phyloP scores from a whole-genome alignment of 1,140 invertebrate species.

The Euura lappo region DNA sequence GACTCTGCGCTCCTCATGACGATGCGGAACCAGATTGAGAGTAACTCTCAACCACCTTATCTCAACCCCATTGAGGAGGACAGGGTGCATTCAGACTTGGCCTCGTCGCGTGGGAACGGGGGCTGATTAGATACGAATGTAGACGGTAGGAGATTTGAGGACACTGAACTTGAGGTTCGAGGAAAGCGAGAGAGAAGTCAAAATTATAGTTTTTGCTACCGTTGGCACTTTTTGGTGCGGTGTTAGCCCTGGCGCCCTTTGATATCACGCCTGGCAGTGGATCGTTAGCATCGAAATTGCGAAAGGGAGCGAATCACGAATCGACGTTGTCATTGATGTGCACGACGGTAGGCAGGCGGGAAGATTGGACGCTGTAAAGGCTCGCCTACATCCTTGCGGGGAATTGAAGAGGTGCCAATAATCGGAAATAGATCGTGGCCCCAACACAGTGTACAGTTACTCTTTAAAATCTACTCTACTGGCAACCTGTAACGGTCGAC shows the following conservation, averaged over 20 bases:
- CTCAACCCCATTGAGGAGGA: slow-evolving; percentile 16
- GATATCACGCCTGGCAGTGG: not conserved
- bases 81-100: not conserved
- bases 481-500: not conserved
- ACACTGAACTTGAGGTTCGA: no score
- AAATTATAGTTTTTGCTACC: no score
- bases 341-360: not conserved
- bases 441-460: not conserved
- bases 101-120: not conserved
- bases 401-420: slow-evolving; percentile 5
- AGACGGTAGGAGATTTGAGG: no score
- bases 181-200: no score
- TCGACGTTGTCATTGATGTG: not conserved
- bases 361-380: not conserved
- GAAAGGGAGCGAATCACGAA: not conserved
- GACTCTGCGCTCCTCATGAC: slow-evolving; percentile 26
- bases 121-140: no score
- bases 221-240: no score
- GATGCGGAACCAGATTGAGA: slow-evolving; percentile 37
- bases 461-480: not conserved
- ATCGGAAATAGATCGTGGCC: not conserved
- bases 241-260: no score
- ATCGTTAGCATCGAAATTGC: not conserved
- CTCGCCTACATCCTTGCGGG: slow-evolving; percentile 2
- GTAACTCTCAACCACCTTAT: slow-evolving; percentile 24